A percentile compares a stretch with the other conserved stretches of the same genome.
Conservation (phyloP, 2,113 vertebrate species). For the Leptosomus discolor region DNA sequence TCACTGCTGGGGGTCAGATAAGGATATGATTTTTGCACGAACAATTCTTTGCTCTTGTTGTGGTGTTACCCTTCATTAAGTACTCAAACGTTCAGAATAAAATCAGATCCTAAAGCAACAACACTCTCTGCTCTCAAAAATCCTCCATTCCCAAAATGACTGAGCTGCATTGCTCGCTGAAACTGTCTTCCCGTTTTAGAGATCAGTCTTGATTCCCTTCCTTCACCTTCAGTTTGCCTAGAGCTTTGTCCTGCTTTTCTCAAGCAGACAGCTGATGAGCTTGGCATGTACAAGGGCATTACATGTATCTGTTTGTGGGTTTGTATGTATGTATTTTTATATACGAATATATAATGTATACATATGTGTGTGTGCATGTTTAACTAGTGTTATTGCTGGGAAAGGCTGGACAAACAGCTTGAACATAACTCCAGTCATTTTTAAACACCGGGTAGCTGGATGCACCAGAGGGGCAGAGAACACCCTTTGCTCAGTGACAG, state of each 20-base stretch:
- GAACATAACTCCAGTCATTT: not conserved
- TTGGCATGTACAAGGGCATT: not conserved
- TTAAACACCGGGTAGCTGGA: not conserved
- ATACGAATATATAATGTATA: not conserved
- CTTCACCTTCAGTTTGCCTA: not conserved
- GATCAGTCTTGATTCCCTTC: not conserved
- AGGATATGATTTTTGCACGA: not conserved
- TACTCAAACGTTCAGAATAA: not conserved
- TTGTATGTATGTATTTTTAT: too few species aligned
- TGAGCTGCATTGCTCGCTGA: not conserved
- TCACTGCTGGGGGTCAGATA: not conserved
- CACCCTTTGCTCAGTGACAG: not conserved
- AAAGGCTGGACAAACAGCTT: not conserved
- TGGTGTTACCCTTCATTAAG: not conserved
- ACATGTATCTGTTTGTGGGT: not conserved
- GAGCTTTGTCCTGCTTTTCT: not conserved
- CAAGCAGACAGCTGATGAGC: not conserved
- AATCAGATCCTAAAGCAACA: not conserved
- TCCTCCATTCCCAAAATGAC: not conserved
- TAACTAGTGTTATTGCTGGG: not conserved
- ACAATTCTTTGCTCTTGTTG: not conserved
- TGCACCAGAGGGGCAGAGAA: not conserved
- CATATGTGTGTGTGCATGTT: rapidly evolving
- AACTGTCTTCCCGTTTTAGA: not conserved
- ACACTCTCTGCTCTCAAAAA: not conserved